Base-by-base conservation (phyloP, 1,140 invertebrate species). In the Caenorhabditis latens region DNA sequence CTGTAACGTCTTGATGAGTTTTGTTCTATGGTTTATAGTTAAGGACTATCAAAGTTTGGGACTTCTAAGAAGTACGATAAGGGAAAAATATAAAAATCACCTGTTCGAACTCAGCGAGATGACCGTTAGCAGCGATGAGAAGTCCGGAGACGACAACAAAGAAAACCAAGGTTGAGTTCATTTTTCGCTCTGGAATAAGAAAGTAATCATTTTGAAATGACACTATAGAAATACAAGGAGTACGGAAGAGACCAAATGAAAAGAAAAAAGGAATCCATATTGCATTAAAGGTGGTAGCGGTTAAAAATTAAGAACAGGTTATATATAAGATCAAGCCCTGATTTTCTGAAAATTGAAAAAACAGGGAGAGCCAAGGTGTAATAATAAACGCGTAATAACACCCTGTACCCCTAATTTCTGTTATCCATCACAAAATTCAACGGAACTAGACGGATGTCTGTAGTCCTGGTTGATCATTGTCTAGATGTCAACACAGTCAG, bases 131-230 rank as follows among this genome's bases (percentile, higher is more conserved):
- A 50, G 14, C 6, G n/a, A n/a, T n/a, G 24, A 4, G 42, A 79
- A 8, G 43, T 46, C 4, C 21, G 14, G 19, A 32, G 21, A 40
- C 46, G 40, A 79, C 43, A n/a, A n/a, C n/a, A 46, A 50, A 14
- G 71, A 79, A 24, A 79, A n/a, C 71, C 71, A 79, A 79, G 71
- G 19, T 46, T 79, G 71, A 79, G 46, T 79, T 79, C 71, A 79
- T 79, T 6, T 79, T 79, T 53, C 4, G 14, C 46, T 50, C 71
- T 79, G 46, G 13, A 79, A 50, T 2, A n/a, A n/a, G 4, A 11
- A 32, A 32, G 2, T 32, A 32, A 32, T 32, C 2, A 32, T 2
- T 32, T 53, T 53, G 6, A n/a, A n/a, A n/a, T 58, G 6, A 16
- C 6, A 6, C 55, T 58, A 11, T 14, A 14, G 55, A 58, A 14